These are phyloP conservation scores for Entomobrya proxima DNA, from an alignment of 2,888 invertebrate genomes.

Conservation along the genomic window DNA sequence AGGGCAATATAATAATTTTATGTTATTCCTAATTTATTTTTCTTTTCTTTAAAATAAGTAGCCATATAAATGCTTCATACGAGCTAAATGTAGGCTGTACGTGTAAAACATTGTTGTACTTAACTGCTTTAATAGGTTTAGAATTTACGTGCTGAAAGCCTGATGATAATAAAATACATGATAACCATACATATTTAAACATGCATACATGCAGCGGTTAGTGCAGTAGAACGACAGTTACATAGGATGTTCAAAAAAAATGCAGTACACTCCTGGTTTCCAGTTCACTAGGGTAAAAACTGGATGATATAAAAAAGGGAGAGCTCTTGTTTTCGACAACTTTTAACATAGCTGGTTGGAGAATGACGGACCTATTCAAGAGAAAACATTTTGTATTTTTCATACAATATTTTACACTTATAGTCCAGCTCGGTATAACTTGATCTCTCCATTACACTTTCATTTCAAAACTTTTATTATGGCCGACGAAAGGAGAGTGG, in stretches of 20 bases:
- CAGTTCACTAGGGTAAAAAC: slow-evolving; percentile 64
- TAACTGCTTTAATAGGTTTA: neutral
- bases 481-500: neutral
- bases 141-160: neutral
- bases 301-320: slow-evolving; percentile 40
- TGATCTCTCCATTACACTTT: slow-evolving; percentile 6
- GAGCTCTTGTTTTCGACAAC: neutral
- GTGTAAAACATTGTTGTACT: neutral
- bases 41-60: too few species aligned
- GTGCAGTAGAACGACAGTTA: slow-evolving; percentile 19
- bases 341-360: too few species aligned
- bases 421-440: neutral
- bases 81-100: neutral
- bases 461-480: slow-evolving; percentile 42
- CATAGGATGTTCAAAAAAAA: slow-evolving; percentile 32
- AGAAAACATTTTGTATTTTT: too few species aligned
- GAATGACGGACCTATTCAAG: too few species aligned
- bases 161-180: neutral
- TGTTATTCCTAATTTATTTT: neutral
- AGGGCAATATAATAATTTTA: slow-evolving; percentile 23
- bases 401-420: too few species aligned
- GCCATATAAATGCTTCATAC: too few species aligned
- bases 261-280: slow-evolving; percentile 41
- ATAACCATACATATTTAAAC: too few species aligned
- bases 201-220: slow-evolving; percentile 12